These are phyloP conservation scores for Fissipunctia ypsillon DNA, from an alignment of 2,888 invertebrate species.

Conservation along the genomic window DNA sequence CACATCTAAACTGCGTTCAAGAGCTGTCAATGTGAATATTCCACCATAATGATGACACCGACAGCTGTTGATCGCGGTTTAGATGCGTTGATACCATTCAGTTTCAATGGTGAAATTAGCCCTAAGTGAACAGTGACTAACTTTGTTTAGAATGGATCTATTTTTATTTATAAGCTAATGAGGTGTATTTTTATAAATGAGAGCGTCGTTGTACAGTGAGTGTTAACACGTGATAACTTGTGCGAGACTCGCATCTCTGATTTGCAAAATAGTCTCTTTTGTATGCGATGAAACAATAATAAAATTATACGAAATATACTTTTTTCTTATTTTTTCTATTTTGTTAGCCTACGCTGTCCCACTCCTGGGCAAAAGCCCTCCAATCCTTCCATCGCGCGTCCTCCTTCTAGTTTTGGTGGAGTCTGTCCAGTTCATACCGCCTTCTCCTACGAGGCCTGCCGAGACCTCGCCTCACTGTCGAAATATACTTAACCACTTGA, in stretches of 20 bases:
- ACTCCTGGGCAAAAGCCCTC: background rate
- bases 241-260: conserved; percentile 61
- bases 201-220: conserved; percentile 21
- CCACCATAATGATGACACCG: background rate
- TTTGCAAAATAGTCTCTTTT: conserved; percentile 78
- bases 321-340: background rate
- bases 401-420: background rate
- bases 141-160: conserved; percentile 38
- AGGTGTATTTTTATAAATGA: conserved; percentile 49
- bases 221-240: conserved; percentile 33
- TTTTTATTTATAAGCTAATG: conserved; percentile 37
- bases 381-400: background rate
- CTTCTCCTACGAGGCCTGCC: background rate
- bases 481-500: too few relatives aligned
- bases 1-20: background rate
- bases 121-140: conserved; percentile 38
- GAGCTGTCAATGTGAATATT: background rate
- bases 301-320: conserved; percentile 62
- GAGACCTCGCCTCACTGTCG: background rate
- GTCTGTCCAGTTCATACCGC: background rate
- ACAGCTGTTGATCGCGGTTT: background rate
- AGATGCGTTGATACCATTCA: background rate
- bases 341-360: background rate
- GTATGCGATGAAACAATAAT: conserved; percentile 76
- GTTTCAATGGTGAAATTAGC: background rate